These are phyloP conservation scores for Columbina picui DNA, from an alignment of 2,113 vertebrate species.

Conservation along the genomic window DNA sequence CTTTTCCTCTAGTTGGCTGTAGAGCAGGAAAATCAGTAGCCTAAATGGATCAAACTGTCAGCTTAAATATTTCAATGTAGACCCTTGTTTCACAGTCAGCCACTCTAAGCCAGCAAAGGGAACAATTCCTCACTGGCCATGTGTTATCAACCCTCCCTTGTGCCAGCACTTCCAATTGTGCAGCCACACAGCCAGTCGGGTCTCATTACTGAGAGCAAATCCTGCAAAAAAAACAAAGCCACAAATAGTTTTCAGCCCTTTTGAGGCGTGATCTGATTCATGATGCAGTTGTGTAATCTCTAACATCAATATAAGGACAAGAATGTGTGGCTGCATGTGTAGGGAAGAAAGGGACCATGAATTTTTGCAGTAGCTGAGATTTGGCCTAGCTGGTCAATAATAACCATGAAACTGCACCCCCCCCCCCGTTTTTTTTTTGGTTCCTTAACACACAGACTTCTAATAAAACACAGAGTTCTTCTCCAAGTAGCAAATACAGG, in stretches of 20 bases:
- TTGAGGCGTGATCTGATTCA: not conserved
- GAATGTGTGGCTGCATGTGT: not conserved
- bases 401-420: not conserved
- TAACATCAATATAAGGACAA: not conserved
- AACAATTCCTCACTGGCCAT: not conserved
- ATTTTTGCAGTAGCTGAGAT: not conserved
- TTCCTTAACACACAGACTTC: not conserved
- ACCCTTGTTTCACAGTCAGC: not conserved
- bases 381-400: not conserved
- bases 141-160: not conserved
- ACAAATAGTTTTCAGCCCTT: not conserved
- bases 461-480: not conserved
- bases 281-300: not conserved
- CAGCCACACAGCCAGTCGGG: not conserved
- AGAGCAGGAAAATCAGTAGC: not conserved
- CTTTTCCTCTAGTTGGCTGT: not conserved
- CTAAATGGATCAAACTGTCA: not conserved
- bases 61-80: not conserved
- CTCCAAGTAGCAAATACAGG: not conserved
- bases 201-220: not conserved
- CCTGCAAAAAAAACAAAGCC: not conserved
- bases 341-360: not conserved
- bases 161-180: rapidly evolving
- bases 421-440: not conserved
- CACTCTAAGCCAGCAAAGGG: not conserved